Evolutionary conservation across 1,140 invertebrate species (phyloP).

Genomic region (Drosophila takahashii): DNA sequence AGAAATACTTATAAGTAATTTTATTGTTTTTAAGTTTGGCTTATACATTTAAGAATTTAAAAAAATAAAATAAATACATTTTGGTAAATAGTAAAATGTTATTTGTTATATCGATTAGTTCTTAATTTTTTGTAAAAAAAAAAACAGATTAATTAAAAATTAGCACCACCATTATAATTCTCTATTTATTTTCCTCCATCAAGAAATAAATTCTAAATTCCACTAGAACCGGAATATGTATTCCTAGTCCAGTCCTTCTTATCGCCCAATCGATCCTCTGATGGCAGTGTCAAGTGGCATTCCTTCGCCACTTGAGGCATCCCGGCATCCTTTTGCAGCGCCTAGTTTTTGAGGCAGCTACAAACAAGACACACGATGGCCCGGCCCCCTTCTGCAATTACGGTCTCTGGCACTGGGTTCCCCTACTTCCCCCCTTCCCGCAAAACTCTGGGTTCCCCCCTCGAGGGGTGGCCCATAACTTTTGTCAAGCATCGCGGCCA

Average conservation of each 20-base stretch:
- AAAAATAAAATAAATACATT: too few species aligned
- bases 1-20: too few species aligned
- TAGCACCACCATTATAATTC: too few species aligned
- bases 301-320: not conserved
- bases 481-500: slow-evolving; percentile 43
- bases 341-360: slow-evolving; percentile 1
- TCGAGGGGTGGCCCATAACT: slow-evolving; percentile 34
- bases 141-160: too few species aligned
- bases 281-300: slow-evolving; percentile 7
- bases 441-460: not conserved
- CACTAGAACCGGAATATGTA: too few species aligned
- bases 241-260: not conserved
- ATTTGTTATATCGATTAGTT: too few species aligned
- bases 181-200: too few species aligned
- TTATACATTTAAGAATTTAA: too few species aligned
- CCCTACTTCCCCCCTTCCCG: not conserved
- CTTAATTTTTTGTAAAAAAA: too few species aligned
- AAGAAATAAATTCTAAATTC: too few species aligned
- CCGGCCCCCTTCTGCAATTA: slow-evolving; percentile 25
- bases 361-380: slow-evolving; percentile 8
- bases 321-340: not conserved
- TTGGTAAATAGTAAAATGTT: too few species aligned
- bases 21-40: too few species aligned
- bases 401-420: slow-evolving; percentile 7
- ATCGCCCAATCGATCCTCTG: not conserved